Evolutionary conservation across 2,113 vertebrate species (phyloP).

Genomic region (Pterocles orientalis): DNA sequence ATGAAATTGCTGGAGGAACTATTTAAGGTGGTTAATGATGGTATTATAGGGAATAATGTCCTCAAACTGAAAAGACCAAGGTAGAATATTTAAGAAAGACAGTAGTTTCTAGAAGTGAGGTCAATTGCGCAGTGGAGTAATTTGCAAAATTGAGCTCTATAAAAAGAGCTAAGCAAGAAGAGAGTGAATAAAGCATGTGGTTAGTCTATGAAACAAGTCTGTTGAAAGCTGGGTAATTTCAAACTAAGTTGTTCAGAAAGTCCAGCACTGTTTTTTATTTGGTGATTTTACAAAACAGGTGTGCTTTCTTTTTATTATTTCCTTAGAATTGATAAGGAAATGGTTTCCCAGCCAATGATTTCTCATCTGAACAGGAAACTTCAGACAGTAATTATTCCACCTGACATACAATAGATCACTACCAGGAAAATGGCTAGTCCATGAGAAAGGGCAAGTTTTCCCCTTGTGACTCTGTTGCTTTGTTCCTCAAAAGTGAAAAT

Average conservation of each 20-base stretch:
- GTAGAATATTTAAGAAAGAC: slow-evolving; percentile 56
- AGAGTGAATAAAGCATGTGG: slow-evolving; percentile 20
- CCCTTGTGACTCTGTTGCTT: not conserved
- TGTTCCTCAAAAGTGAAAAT: not conserved
- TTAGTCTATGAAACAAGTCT: not conserved
- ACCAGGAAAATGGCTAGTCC: not conserved
- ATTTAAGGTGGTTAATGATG: slow-evolving; percentile 53
- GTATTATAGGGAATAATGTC: slow-evolving; percentile 55
- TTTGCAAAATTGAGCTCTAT: slow-evolving; percentile 52
- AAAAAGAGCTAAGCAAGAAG: slow-evolving; percentile 9
- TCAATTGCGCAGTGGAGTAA: slow-evolving; percentile 47
- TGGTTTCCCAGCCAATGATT: not conserved
- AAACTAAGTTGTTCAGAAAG: not conserved
- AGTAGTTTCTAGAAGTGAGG: slow-evolving; percentile 52
- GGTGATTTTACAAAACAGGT: not conserved
- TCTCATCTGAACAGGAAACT: not conserved
- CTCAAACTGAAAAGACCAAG: slow-evolving; percentile 53
- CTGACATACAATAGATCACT: not conserved
- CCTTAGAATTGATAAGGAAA: not conserved
- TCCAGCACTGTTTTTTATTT: not conserved
- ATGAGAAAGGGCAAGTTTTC: not conserved
- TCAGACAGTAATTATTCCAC: not conserved
- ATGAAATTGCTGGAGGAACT: slow-evolving; percentile 58
- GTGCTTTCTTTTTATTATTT: not conserved
- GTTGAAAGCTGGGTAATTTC: not conserved